Evolutionary conservation across 2,888 invertebrate genomes (phyloP), one percentile per base, ranked within the genome.

Genomic region (Epiblema foenella): DNA sequence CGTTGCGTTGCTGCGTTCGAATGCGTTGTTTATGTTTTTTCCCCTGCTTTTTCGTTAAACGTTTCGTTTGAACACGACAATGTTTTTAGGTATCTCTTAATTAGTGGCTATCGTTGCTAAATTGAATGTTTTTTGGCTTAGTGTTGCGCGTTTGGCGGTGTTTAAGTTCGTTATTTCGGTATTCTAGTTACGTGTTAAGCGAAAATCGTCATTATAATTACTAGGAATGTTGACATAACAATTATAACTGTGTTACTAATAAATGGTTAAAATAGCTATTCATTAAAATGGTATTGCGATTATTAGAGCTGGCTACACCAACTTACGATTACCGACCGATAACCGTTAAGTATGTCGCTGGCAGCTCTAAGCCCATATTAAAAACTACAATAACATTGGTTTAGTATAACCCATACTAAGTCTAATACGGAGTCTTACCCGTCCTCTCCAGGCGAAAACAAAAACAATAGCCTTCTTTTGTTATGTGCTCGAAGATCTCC

Each of bases 11-110:
- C 73, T 76, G 57, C 57, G 57, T 57, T 57, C 37, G 20, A 75
- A 73, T 74, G 72, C 73, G 74, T 74, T 74, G 74, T 77, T 76
- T 76, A 75, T 66, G 49, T 64, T 74, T 75, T 75, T 76, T 74
- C 51, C 9, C 24, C 20, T 11, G 57, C 42, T 68, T 63, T 59
- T 72, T 62, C 62, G 63, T 15, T 65, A 20, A 20, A 69, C 58
- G 65, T 70, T 65, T 33, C 29, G 64, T 56, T 42, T 37, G 12
- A 20, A 63, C 63, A 60, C 46, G 73, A 73, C 69, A 65, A 17
- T 29, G 62, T 65, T 64, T 74, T 67, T 73, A 66, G 62, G 54
- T 29, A 51, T 12, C 17, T 54, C 42, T 68, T 74, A 65, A 60
- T 71, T 57, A 46, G 52, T 51, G 56, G 37, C 33, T 57, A 59